Conservation (phyloP, 2,797 vertebrate species). For the Coilia nasus region DNA sequence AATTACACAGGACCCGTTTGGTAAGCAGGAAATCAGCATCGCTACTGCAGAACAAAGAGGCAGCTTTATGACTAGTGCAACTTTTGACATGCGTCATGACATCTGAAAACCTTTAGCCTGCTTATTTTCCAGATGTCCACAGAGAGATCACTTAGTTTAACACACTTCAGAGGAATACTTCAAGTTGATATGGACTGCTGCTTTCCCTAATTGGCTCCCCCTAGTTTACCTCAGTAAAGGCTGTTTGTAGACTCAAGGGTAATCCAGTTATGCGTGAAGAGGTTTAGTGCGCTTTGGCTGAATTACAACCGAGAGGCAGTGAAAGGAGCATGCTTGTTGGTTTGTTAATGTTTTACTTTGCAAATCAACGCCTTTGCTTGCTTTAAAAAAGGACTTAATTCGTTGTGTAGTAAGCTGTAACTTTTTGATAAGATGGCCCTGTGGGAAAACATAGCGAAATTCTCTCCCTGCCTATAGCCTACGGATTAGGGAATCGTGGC, state of each 20-base stretch:
- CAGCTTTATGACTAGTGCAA: not conserved
- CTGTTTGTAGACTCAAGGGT: not conserved
- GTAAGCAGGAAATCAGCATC: not conserved
- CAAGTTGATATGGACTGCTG: not conserved
- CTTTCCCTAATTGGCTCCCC: not conserved
- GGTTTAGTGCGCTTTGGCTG: not conserved
- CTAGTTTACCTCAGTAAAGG: not conserved
- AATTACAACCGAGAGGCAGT: not conserved
- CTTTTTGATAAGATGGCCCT: no score
- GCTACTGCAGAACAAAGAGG: not conserved
- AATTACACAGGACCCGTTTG: not conserved
- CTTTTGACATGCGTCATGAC: no score
- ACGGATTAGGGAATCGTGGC: no score
- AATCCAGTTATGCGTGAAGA: slow-evolving; percentile 8
- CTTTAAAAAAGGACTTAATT: not conserved
- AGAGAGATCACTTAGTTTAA: not conserved
- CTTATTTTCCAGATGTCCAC: no score
- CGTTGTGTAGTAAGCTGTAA: no score
- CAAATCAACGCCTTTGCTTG: not conserved
- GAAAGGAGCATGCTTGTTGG: not conserved
- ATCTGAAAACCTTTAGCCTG: no score
- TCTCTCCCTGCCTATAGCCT: no score
- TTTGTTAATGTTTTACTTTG: not conserved
- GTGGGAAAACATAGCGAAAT: no score
- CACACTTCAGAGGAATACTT: not conserved